Evolutionary conservation across 2,888 invertebrate species (phyloP), one percentile per base, ranked within the genome.

Genomic region (Ormyrus thymus): DNA sequence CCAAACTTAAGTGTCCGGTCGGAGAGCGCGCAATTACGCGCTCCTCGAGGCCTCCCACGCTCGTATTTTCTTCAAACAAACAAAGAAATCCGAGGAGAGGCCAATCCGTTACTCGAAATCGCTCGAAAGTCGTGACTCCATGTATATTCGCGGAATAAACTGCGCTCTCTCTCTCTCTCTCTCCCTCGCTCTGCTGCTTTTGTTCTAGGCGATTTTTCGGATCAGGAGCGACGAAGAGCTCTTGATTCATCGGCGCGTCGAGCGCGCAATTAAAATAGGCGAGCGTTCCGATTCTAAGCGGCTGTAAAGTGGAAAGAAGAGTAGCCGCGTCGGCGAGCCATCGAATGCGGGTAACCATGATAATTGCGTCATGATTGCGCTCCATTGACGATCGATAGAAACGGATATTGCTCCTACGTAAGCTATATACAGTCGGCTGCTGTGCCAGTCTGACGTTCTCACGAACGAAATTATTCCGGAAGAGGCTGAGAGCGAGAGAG

Each of bases 401-500:
- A 72, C 61, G 76, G 79, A 79, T 79, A 79, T 79, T 79, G 75
- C 48, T 48, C 58, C 48, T 11, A 4, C 29, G 51, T 50, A 50
- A 62, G 76, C 45, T 56, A 55, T 10, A 29, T 29, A 29, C 4
- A 45, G 55, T 45, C 53, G 13, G 56, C 45, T 61, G 43, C 61
- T 62, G 61, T 55, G 15, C 46, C 74, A 62, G 53, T 58, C 74
- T 9, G 59, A 59, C 64, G 78, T 84, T 84, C 83, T 82, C 83
- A 83, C 82, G 83, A 79, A 76, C 78, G 80, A 83, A 84, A 85
- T 85, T 84, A 85, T 83, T 83, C 83, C 83, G 83, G 84, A 84
- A 83, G 84, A 82, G 78, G 76, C 59, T 71, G 74, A 80, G 73
- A 59, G 59, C 53, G 3, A 72, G 64, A 66, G 78, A 50, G 55